Evolutionary conservation across 2,888 invertebrate species (phyloP), one percentile per base, ranked within the genome.

Genomic region (Acrobasis suavella): DNA sequence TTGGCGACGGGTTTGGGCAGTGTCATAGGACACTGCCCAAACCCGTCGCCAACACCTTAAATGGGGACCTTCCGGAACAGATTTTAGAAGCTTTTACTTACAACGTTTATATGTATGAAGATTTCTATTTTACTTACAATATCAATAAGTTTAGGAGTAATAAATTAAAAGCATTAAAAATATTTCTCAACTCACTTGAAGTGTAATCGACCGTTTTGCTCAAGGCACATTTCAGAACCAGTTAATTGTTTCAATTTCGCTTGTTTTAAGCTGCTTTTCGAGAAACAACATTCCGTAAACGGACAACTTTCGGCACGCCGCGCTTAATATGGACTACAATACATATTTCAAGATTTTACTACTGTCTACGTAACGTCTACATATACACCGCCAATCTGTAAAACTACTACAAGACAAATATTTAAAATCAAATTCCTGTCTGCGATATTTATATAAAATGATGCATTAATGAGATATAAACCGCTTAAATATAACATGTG

Each of bases 261-360:
- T 49, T 50, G 46, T 63, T 64, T 62, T 51, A 59, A 52, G 42
- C 51, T 56, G 60, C 73, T 75, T 77, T 73, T 72, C 66, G 65
- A 65, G 67, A 67, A 74, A 67, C 75, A 76, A 75, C 76, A 71
- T 81, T 71, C 81, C 79, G 60, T 80, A 74, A 70, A 77, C 60
- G 73, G 77, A 62, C 59, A 77, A 77, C 79, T 83, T 82, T 82
- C 80, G 70, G 73, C 71, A 66, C 70, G 39, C 54, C 65, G 16
- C 64, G 58, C 65, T 65, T 64, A 54, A 65, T 67, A 65, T 51
- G 68, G 66, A 38, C 49, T 37, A 59, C 55, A 55, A 59, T 50
- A 50, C 32, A 15, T n/a, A 62, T 64, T 68, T 67, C 65, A 62
- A 63, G 67, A 64, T 60, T 50, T 50, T 14, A 39, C 51, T 39